Evolutionary conservation across 2,113 vertebrate genomes (phyloP), one percentile per base, ranked within the genome.

Genomic region (Varanus salvator): DNA sequence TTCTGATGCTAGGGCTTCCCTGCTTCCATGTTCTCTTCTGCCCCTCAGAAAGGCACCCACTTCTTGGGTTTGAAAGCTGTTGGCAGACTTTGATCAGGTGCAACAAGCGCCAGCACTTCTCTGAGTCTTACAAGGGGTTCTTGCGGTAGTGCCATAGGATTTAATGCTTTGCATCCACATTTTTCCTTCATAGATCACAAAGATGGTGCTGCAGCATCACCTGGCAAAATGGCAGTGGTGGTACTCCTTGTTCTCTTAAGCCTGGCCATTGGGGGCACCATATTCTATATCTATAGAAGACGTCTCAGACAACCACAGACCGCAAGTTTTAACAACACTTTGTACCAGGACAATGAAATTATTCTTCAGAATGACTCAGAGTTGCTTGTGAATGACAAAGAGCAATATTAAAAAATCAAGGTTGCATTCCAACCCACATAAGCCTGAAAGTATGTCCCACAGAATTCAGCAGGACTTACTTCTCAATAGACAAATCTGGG

Each of bases 261-360:
- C 44, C 77, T 98, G 0, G 85, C 93, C 2, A 92, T 97, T 17
- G 93, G 84, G 8, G 98, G 98, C 50, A 93, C 98, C 0, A 95
- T 94, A 0, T 84, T 93, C 8, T 99, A 98, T 93, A 96, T 98
- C 81, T 97, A 97, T 31, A 98, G 97, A 95, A 97, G 95, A 89
- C 97, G 97, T 90, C 96, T 77, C 0, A 90, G 89, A n/a, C 93
- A 1, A 50, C 80, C 92, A 74, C 93, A 92, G 48, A 90, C 93
- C 88, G 96, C 98, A 68, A 69, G 96, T 17, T 99, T 99, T 92
- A 98, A 98, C 92, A 99, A 98, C 93, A 98, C 97, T 34, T 96
- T 99, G 69, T 99, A 99, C 94, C 96, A 97, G 85, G 97, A 97
- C 78, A 97, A 94, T 11, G 93, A 95, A 71, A 94, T 95, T 1